Evolutionary conservation across 1,140 invertebrate species (phyloP), one percentile per base, ranked within the genome.

Genomic region (Leptopilina clavipes): DNA sequence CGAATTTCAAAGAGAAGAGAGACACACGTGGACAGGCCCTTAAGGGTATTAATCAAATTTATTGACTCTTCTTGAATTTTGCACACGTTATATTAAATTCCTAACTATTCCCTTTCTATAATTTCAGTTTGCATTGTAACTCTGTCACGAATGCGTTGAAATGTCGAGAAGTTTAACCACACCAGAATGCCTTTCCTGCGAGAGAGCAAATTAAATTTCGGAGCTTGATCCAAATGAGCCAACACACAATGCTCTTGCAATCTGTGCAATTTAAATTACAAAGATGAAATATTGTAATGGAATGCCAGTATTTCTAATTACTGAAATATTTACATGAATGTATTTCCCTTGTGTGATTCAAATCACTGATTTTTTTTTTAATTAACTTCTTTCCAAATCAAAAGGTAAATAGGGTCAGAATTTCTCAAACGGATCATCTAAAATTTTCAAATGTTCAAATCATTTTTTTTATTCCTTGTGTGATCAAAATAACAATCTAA

Each of bases 191-290:
- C 9, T 59, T 59, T 59, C 9, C 19, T 14, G 14, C 44, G 3
- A 12, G 19, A 59, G 56, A 22, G 56, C 56, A 59, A 59, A 59
- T 59, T 59, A 12, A 59, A 59, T 59, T 40, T 59, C 12, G 56
- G 19, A 11, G 12, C 56, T 31, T 12, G 3, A 59, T 25, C 19
- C 56, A 59, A 59, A 59, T 19, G 56, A 59, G 56, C 56, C 19
- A 25, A 59, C 18, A 54, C 54, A 22, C 56, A 25, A 59, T 25
- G 5, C 18, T 25, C 7, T 14, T 59, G 44, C 44, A 22, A 12
- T 59, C 22, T 22, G 56, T 59, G 18, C 22, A 25, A 59, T 59
- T 56, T 22, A 59, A 59, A 59, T 59, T 12, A 59, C 18, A 59
- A 19, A 59, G 22, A 59, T 59, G 19, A 12, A 59, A 59, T 45